Conservation (phyloP, 64 coral and sea anemone genomes). For the Hydrozoanthus tunicans region DNA sequence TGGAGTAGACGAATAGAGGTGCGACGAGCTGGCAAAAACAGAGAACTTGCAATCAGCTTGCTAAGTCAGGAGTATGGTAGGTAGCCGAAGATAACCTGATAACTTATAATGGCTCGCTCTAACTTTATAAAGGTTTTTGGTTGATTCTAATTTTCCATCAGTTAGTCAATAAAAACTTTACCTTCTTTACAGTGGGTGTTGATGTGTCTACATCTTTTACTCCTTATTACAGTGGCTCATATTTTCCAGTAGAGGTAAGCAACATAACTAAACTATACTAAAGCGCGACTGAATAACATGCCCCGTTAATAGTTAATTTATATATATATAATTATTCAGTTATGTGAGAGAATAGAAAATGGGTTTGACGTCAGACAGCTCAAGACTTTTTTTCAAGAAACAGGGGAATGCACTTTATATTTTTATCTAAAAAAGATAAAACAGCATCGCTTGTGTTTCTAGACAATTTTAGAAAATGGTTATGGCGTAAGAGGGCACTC, state of each 20-base stretch:
- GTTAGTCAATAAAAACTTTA: background rate
- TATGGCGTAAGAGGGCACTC: too few relatives aligned
- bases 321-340: too few relatives aligned
- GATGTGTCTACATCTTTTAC: conserved; percentile 83
- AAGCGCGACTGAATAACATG: background rate
- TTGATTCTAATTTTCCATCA: too few relatives aligned
- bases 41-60: conserved; percentile 76
- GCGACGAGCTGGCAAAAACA: conserved; percentile 63
- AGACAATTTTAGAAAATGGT: too few relatives aligned
- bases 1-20: conserved; percentile 91
- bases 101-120: background rate
- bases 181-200: conserved; percentile 80
- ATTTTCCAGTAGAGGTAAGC: conserved; percentile 44
- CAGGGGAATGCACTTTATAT: too few relatives aligned
- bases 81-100: background rate
- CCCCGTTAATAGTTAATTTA: too few relatives aligned
- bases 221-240: conserved; percentile 87
- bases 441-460: too few relatives aligned
- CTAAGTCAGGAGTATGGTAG: conserved; percentile 97
- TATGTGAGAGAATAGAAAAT: too few relatives aligned
- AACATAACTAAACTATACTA: background rate
- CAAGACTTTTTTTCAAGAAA: too few relatives aligned
- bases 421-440: too few relatives aligned
- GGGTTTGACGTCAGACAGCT: too few relatives aligned
- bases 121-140: too few relatives aligned